phyloP scores from a whole-genome alignment of 1,140 invertebrate species.

The Sogatella furcifera region DNA sequence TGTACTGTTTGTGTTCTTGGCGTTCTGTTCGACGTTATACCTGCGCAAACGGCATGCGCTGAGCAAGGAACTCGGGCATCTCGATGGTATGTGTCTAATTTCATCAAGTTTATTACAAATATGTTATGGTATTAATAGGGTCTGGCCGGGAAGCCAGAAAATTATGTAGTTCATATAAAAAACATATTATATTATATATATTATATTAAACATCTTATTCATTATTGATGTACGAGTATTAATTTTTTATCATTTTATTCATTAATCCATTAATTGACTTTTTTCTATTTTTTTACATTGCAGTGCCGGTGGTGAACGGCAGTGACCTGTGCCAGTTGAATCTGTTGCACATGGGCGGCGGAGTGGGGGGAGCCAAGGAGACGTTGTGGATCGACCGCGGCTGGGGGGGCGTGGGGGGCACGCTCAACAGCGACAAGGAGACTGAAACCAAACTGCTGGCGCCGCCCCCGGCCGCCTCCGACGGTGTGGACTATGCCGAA shows the following conservation, averaged over 20 bases:
- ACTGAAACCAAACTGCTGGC: background rate
- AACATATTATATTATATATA: no score
- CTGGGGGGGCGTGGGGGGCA: conserved; percentile 47
- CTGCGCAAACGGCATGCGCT: conserved; percentile 44
- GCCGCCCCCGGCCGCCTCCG: background rate
- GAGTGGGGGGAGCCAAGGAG: conserved; percentile 41
- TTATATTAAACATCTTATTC: no score
- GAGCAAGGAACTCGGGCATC: conserved; percentile 23
- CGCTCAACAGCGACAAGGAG: background rate
- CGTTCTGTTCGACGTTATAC: conserved; percentile 44
- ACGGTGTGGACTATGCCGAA: background rate
- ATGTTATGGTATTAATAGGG: no score
- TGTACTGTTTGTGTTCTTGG: conserved; percentile 50
- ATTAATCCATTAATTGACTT: no score
- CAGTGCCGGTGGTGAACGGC: conserved; percentile 25
- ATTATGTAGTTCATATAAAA: no score
- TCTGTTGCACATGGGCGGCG: conserved; percentile 8
- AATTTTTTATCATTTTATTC: no score
- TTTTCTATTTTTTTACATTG: background rate
- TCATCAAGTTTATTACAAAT: no score
- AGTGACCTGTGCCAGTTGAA: conserved; percentile 19
- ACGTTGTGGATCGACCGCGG: conserved; percentile 64
- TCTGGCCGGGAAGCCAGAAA: no score
- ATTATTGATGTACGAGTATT: no score
- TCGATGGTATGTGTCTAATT: conserved; percentile 17